phyloP scores from a whole-genome alignment of 2,113 vertebrate species.

The Hippocampus comes region DNA sequence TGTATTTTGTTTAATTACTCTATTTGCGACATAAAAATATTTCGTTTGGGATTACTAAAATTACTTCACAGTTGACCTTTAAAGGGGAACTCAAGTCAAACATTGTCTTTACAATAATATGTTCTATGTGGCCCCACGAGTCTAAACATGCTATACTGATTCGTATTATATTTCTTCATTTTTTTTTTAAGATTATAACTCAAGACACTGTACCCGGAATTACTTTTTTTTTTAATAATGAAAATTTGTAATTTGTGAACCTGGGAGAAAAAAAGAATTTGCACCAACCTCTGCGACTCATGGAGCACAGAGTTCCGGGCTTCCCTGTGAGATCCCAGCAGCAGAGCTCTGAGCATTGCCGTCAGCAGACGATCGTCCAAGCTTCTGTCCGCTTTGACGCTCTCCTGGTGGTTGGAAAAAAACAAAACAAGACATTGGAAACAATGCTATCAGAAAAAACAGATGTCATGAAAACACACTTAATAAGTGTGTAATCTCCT shows the following conservation, averaged over 20 bases:
- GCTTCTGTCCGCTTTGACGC: conserved; percentile 50
- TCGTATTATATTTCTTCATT: too few relatives aligned
- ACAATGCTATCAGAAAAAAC: background rate
- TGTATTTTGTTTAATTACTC: too few relatives aligned
- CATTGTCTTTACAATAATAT: too few relatives aligned
- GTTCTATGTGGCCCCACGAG: too few relatives aligned
- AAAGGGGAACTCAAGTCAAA: too few relatives aligned
- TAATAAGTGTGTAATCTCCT: background rate
- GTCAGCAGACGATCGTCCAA: conserved; percentile 58
- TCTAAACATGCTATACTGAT: too few relatives aligned
- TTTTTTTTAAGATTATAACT: too few relatives aligned
- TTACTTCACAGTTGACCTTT: too few relatives aligned
- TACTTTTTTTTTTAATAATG: background rate
- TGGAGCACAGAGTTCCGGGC: conserved; percentile 75
- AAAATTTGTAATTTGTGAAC: too few relatives aligned
- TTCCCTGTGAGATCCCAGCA: conserved; percentile 65
- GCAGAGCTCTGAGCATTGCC: conserved; percentile 60
- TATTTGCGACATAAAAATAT: too few relatives aligned
- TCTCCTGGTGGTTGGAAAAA: conserved; percentile 38
- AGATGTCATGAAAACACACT: background rate
- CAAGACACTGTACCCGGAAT: too few relatives aligned
- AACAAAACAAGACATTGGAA: conserved; percentile 1
- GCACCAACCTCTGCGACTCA: conserved; percentile 81
- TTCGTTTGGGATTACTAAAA: too few relatives aligned
- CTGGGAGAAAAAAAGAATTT: background rate